These are phyloP conservation scores for Troides aeacus DNA, from an alignment of 2,888 invertebrate genomes.

Conservation along the genomic window DNA sequence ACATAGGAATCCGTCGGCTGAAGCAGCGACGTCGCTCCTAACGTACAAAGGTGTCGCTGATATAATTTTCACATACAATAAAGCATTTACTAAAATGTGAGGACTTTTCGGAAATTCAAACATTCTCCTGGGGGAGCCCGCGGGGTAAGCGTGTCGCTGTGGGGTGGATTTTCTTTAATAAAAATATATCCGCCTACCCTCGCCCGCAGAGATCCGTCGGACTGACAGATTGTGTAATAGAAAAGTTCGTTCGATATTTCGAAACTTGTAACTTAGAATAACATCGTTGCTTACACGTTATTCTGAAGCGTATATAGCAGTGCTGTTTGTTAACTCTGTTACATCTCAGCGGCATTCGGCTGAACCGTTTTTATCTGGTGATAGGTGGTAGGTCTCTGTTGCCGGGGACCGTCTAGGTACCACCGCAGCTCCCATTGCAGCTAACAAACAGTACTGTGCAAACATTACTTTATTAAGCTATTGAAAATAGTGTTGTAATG, in stretches of 20 bases:
- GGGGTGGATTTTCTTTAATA: conserved; percentile 28
- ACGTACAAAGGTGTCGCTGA: not conserved
- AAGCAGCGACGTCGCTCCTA: not conserved
- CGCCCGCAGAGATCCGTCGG: conserved; percentile 15
- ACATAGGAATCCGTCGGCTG: no score
- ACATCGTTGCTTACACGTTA: not conserved
- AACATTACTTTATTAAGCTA: no score
- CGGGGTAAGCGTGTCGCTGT: conserved; percentile 19
- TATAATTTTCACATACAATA: conserved; percentile 8
- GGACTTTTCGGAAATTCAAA: conserved; percentile 28
- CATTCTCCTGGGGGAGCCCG: conserved; percentile 25
- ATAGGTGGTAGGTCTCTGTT: no score
- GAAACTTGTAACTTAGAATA: not conserved
- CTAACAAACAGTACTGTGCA: no score
- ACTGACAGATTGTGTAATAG: conserved; percentile 30
- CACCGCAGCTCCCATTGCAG: no score
- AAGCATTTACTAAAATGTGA: conserved; percentile 20
- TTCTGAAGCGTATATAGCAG: no score
- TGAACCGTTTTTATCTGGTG: no score
- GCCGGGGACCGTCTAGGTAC: no score
- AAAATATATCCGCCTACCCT: conserved; percentile 27
- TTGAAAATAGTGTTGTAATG: no score
- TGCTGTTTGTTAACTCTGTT: no score
- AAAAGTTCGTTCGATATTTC: conserved; percentile 25
- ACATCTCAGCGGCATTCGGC: no score